A percentile compares a stretch with the other conserved stretches of the same genome.
These are phyloP conservation scores for Nemopilema nomurai DNA, from an alignment of 30 jellyfish, hydroid and myxozoan species.

Conservation along the genomic window DNA sequence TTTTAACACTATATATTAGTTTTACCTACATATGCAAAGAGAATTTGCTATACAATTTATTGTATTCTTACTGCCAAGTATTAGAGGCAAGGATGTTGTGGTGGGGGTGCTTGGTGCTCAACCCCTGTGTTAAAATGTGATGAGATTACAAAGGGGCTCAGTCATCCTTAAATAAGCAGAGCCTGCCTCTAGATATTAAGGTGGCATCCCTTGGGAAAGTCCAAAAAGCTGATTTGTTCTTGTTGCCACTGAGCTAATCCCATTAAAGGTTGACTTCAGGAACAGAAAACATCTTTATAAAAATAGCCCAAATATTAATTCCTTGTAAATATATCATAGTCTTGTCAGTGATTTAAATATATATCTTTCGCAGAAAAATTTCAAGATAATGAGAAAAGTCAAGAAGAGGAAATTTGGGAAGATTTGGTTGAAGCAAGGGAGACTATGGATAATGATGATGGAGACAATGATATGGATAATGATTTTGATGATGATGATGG, in stretches of 20 bases:
- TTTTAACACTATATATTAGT: neutral
- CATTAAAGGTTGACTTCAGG: neutral
- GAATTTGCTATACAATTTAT: neutral
- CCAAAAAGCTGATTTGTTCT: neutral
- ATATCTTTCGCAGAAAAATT: neutral
- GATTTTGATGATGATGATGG: no score
- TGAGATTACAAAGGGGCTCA: neutral
- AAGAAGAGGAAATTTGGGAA: neutral
- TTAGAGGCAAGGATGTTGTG: neutral
- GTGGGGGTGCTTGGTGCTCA: neutral
- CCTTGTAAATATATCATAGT: neutral
- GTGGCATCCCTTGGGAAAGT: neutral
- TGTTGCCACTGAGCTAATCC: neutral
- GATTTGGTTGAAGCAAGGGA: neutral
- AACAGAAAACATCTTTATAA: neutral
- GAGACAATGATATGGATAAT: neutral
- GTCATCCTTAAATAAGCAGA: neutral
- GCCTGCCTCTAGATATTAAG: neutral
- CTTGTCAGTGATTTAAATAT: neutral
- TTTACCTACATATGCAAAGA: neutral
- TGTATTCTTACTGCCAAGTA: neutral
- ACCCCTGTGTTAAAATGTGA: neutral
- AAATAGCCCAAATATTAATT: slow-evolving; percentile 8
- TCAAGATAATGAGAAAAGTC: neutral
- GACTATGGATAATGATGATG: neutral